Base-by-base conservation (phyloP, 2,888 invertebrate genomes). In the Nomada hirtipes region DNA sequence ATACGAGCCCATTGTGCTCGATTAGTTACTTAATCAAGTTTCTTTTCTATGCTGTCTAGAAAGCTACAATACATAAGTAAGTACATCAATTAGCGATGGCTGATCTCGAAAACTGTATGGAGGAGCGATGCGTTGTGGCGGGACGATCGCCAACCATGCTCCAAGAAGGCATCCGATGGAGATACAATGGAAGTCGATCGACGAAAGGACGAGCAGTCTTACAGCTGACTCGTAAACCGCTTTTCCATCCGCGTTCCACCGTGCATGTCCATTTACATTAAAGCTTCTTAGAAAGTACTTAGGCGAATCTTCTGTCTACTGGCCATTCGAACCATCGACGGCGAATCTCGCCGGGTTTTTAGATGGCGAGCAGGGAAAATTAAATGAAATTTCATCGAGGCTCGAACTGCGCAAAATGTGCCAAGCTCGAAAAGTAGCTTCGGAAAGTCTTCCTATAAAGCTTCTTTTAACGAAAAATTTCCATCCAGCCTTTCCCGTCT, bases 391-490 rank as follows among this genome's bases (percentile, higher is more conserved):
- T 76, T 67, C 53, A 42, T 29, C 44, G 3, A 18, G 52, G 15
- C 11, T 11, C 50, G 26, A 42, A 61, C 53, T 60, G 44, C 20
- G 61, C 29, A n/a, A 69, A 63, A 50, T 26, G 69, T 47, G 53
- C 47, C 73, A 13, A 47, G 70, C 64, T 26, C 55, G 72, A 81
- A 83, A 82, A 81, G 82, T 76, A 68, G 75, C 79, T 69, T 63
- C 55, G 26, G 44, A 26, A 73, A 76, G 79, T 86, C 82, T 83
- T 86, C 75, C 65, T 63, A 50, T 55, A 79, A 78, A 84, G 84
- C 79, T 83, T 80, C 78, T 84, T 86, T 86, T 57, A 74, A 76
- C 79, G 65, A 75, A 63, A 44, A 67, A 84, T 82, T 85, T 82
- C 61, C 79, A 83, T 70, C 44, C 53, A 47, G 26, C 23, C 63